Base-by-base conservation (phyloP, 2,888 invertebrate species). In the Drosophila peninsularis region DNA sequence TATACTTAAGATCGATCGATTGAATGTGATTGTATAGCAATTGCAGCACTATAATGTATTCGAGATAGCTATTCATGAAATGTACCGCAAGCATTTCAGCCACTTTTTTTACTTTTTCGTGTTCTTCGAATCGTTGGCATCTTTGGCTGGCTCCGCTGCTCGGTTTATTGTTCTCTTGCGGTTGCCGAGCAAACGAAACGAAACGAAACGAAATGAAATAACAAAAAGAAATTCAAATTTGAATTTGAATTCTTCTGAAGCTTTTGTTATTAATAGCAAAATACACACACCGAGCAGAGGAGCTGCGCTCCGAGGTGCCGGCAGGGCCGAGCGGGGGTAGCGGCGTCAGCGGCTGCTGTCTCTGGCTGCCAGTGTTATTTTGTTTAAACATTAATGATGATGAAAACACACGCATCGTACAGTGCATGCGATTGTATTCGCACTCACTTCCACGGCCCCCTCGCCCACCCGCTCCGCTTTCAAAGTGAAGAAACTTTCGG, bases 201-300 rank as follows among this genome's bases (percentile, higher is more conserved):
- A 75, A 73, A 44, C 44, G 69, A 50, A 53, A 69, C 73, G 66
- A 70, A 68, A 78, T 65, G 64, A 60, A 52, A 37, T 37, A 80
- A 72, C 45, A 57, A 58, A 69, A 57, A 44, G 34, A 75, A 71
- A 67, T 65, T 71, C 32, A 52, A 73, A 65, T 77, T 63, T 30
- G 41, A 71, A 75, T 75, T 75, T 58, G 55, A 88, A 83, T 85
- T 84, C 88, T 85, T 87, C 79, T 80, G 74, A 88, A 80, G 90
- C 90, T 89, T 86, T 89, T 88, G 89, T 89, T 90, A 90, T 90
- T 90, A 91, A 91, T 90, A 90, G 90, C 86, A 78, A 78, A 76
- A 82, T 75, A 80, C 84, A 83, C 84, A 88, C 83, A 82, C 87
- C 71, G 86, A 75, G 71, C 80, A 68, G 68, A 55, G 70, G 44